Conservation (phyloP, 2,888 invertebrate genomes). For the Leptopterna dolabrata region DNA sequence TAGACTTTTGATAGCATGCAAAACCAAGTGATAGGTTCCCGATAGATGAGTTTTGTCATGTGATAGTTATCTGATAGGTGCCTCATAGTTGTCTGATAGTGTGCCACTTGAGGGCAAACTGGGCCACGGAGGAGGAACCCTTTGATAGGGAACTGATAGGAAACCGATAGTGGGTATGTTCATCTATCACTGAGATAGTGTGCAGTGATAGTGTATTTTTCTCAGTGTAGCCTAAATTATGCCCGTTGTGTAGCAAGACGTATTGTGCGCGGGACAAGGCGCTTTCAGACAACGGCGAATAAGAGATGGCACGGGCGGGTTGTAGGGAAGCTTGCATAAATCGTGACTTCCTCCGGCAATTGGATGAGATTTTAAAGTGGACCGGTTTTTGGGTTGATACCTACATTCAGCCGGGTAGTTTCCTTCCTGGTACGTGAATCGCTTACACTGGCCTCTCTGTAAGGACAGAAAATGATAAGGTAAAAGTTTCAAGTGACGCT, state of each 20-base stretch:
- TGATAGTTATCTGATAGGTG: too few relatives aligned
- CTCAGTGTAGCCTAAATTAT: constrained; percentile 25
- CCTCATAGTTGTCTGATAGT: too few relatives aligned
- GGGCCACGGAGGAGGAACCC: too few relatives aligned
- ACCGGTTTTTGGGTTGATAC: neutral
- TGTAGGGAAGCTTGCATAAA: constrained; percentile 32
- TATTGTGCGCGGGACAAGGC: constrained; percentile 34
- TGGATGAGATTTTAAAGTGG: constrained; percentile 22
- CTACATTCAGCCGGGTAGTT: neutral
- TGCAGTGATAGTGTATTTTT: too few relatives aligned
- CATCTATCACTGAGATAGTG: too few relatives aligned
- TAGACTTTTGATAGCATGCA: too few relatives aligned
- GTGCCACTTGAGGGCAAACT: too few relatives aligned
- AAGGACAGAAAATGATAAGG: neutral
- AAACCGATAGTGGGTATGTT: too few relatives aligned
- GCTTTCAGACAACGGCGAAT: constrained; percentile 23
- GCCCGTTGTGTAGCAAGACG: constrained; percentile 26
- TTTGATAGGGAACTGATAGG: too few relatives aligned
- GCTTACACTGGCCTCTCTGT: neutral
- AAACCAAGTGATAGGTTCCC: too few relatives aligned
- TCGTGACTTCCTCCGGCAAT: constrained; percentile 19
- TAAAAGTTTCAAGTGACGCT: too few relatives aligned
- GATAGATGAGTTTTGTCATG: too few relatives aligned
- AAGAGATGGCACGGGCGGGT: constrained; percentile 33
- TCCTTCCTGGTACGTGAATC: neutral